phyloP scores from a whole-genome alignment of 2,888 invertebrate species.

The Tinea trinotella region DNA sequence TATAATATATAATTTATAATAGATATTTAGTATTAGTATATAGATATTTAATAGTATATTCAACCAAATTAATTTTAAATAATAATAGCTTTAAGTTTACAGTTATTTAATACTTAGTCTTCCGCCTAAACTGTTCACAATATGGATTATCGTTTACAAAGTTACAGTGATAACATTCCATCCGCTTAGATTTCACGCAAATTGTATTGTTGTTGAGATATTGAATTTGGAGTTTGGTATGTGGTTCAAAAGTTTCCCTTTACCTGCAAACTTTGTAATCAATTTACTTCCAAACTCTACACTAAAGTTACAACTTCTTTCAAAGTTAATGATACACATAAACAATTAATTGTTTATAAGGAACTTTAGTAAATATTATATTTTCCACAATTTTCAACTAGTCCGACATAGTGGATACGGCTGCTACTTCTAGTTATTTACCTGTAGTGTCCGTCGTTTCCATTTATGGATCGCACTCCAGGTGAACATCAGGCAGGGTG shows the following conservation, averaged over 20 bases:
- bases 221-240: background rate
- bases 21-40: background rate
- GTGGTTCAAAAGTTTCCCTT: background rate
- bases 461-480: too few species aligned
- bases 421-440: too few species aligned
- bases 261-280: conserved; percentile 1
- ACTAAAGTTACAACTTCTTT: background rate
- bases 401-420: too few species aligned
- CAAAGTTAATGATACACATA: too few species aligned
- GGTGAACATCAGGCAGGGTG: too few species aligned
- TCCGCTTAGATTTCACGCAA: conserved; percentile 11
- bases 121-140: too few species aligned
- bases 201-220: conserved; percentile 12
- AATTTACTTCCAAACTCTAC: conserved; percentile 3
- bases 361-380: too few species aligned
- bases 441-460: too few species aligned
- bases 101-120: background rate
- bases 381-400: too few species aligned
- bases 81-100: too few species aligned
- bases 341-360: too few species aligned
- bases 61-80: background rate
- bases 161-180: conserved; percentile 14
- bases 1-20: background rate
- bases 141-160: conserved; percentile 19
- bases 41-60: background rate